Conservation (phyloP, 2,888 invertebrate species). For the Zaprionus obscuricornis region DNA sequence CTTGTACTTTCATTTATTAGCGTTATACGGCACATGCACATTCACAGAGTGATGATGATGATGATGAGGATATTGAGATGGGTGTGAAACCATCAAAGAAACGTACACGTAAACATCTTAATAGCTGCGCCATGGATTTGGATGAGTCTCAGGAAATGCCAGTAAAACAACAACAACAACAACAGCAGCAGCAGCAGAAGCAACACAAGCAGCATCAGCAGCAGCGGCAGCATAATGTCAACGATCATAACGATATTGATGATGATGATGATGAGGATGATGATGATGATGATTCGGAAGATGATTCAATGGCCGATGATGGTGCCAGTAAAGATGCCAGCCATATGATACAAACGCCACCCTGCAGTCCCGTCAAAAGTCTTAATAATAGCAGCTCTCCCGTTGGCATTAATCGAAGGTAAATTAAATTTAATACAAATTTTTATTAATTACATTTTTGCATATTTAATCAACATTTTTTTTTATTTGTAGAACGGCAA, state of each 20-base stretch:
- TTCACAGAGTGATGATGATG: slow-evolving; percentile 80
- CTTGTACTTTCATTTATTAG: slow-evolving; percentile 18
- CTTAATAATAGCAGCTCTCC: slow-evolving; percentile 83
- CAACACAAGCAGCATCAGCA: no score
- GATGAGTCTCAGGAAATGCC: slow-evolving; percentile 52
- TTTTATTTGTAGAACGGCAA: slow-evolving; percentile 86
- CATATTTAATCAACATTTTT: neutral
- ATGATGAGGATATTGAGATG: slow-evolving; percentile 71
- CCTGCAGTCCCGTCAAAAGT: slow-evolving; percentile 83
- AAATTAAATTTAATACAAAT: slow-evolving; percentile 20
- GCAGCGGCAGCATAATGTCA: no score
- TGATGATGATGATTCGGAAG: slow-evolving; percentile 68
- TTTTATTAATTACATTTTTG: no score
- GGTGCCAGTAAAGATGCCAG: slow-evolving; percentile 68
- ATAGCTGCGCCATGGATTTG: slow-evolving; percentile 58
- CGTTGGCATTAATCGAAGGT: slow-evolving; percentile 83
- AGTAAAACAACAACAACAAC: slow-evolving; percentile 10
- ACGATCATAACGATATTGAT: no score
- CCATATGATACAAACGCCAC: slow-evolving; percentile 81
- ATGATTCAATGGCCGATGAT: slow-evolving; percentile 72
- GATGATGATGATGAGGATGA: slow-evolving; percentile 65
- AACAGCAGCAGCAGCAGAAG: no score
- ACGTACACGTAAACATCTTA: slow-evolving; percentile 53
- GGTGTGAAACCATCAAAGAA: slow-evolving; percentile 53
- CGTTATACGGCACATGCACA: slow-evolving; percentile 59